These are phyloP conservation scores for Blastomussa wellsi DNA, from an alignment of 92 coral and sea anemone genomes.

Conservation along the genomic window DNA sequence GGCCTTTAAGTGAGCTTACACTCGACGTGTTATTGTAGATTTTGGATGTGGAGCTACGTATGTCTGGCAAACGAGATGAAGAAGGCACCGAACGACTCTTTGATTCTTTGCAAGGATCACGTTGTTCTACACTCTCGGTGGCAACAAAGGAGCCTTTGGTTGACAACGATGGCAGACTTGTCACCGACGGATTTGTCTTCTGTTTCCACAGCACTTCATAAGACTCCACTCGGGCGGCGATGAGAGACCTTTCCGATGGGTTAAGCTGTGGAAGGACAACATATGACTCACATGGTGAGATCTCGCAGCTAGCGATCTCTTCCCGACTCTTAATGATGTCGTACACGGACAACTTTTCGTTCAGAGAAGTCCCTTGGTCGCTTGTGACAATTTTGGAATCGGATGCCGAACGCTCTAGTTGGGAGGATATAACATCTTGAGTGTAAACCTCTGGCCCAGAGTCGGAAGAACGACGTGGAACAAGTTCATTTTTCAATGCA, in stretches of 20 bases:
- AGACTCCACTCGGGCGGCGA: constrained; percentile 46
- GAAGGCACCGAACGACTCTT: not conserved
- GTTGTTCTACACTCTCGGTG: constrained; percentile 7
- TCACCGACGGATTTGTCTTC: constrained; percentile 8
- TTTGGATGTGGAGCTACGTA: constrained; percentile 25
- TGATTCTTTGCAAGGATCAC: not conserved
- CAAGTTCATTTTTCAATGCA: not conserved
- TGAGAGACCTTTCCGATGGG: constrained; percentile 66
- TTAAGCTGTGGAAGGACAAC: constrained; percentile 82
- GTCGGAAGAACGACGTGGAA: constrained; percentile 19
- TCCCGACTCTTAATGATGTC: constrained; percentile 24
- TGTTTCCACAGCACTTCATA: constrained; percentile 26
- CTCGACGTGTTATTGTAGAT: not conserved
- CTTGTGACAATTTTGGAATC: constrained; percentile 16
- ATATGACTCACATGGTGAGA: constrained; percentile 80
- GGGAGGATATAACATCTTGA: not conserved
- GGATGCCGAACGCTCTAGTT: constrained; percentile 12
- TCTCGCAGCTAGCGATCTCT: constrained; percentile 58
- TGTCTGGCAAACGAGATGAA: constrained; percentile 41
- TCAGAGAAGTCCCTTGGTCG: constrained; percentile 1
- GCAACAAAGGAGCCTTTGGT: constrained; percentile 25
- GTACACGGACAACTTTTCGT: not conserved
- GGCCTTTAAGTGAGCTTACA: not conserved
- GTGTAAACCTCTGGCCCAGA: constrained; percentile 3
- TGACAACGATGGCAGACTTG: constrained; percentile 41